Evolutionary conservation across 2,888 invertebrate species (phyloP), one percentile per base, ranked within the genome.

Genomic region (Meganola albula): DNA sequence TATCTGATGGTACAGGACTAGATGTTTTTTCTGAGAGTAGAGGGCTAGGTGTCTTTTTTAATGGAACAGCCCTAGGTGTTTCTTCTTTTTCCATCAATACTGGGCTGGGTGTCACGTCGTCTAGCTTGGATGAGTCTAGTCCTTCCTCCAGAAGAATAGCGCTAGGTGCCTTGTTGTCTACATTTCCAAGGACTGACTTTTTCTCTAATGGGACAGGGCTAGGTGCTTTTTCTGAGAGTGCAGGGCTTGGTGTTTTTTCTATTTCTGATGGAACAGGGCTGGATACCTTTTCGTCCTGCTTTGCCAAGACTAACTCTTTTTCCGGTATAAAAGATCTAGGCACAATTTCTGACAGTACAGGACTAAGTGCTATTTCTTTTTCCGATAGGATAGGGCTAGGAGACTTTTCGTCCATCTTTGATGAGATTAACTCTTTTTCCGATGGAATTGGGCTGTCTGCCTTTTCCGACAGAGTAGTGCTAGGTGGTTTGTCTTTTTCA

Each of bases 231-330:
- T 37, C 12, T 2, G 30, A 29, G 11, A 10, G 13, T 12, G 18
- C 14, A n/a, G 31, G 27, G 7, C 18, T 31, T 10, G 12, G 36
- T 11, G 24, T 29, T 6, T 36, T 14, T 0, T 13, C 16, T 16
- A 16, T 16, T 5, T 34, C 34, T 9, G 18, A 22, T 4, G 8
- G 2, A 12, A 20, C 18, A 11, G 34, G 28, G 10, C 26, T 31
- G 1, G 30, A n/a, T 6, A 4, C 1, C 16, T 41, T 36, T 1
- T n/a, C n/a, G n/a, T n/a, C n/a, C n/a, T n/a, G n/a, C n/a, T n/a
- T n/a, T n/a, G n/a, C n/a, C n/a, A n/a, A n/a, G n/a, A n/a, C n/a
- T n/a, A n/a, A n/a, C n/a, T n/a, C n/a, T n/a, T n/a, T n/a, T n/a
- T n/a, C n/a, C n/a, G n/a, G n/a, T n/a, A n/a, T n/a, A n/a, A n/a